A percentile compares a stretch with the other conserved stretches of the same genome.
These are phyloP conservation scores for Neomonachus schauinslandi DNA, from an alignment of 2,113 vertebrate species.

Conservation along the genomic window DNA sequence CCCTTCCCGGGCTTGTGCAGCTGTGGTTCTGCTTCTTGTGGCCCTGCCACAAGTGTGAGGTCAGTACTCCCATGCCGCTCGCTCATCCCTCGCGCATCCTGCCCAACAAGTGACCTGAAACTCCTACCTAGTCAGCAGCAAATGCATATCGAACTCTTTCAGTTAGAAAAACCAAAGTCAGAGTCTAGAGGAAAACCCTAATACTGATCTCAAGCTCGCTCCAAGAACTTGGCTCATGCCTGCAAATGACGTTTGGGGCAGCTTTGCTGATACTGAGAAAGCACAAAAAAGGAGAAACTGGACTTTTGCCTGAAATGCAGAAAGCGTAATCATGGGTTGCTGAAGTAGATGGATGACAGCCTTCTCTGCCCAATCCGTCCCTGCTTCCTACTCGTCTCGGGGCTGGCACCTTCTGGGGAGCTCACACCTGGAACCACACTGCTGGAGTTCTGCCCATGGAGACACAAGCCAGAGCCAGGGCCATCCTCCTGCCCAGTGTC, in stretches of 20 bases:
- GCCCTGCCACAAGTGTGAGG: not conserved
- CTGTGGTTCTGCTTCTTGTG: not conserved
- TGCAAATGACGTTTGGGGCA: not conserved
- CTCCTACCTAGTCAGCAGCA: not conserved
- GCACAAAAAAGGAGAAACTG: not conserved
- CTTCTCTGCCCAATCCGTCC: too few relatives aligned
- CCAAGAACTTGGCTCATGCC: not conserved
- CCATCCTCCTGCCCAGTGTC: not conserved
- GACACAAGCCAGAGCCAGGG: not conserved
- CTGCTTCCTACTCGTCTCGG: not conserved
- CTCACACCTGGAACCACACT: not conserved
- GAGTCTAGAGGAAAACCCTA: not conserved
- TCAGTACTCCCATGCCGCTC: not conserved
- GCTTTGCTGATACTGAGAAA: too few relatives aligned
- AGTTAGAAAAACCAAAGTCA: not conserved
- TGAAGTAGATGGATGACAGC: too few relatives aligned
- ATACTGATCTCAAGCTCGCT: not conserved
- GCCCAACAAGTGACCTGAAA: not conserved
- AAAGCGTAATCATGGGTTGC: accelerated
- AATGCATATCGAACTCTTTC: not conserved
- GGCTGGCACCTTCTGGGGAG: not conserved
- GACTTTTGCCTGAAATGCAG: not conserved
- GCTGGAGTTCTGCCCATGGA: not conserved
- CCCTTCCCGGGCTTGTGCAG: not conserved
- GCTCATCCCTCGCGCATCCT: not conserved